These are phyloP conservation scores for Tineola bisselliella DNA, from an alignment of 2,888 invertebrate genomes.

Conservation along the genomic window DNA sequence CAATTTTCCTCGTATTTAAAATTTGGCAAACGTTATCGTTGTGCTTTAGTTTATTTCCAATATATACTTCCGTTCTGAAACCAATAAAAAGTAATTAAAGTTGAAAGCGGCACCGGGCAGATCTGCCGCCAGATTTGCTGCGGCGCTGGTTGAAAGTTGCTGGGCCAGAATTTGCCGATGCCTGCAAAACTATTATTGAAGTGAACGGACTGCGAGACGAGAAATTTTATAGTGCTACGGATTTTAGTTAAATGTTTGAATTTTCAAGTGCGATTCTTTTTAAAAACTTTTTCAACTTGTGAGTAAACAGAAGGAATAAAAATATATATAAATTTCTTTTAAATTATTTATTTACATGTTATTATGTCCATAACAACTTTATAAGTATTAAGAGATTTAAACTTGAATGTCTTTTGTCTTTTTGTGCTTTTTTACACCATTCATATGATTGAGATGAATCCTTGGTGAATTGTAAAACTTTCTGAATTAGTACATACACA, in stretches of 20 bases:
- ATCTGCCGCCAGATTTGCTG: conserved; percentile 32
- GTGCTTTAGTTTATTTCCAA: conserved; percentile 8
- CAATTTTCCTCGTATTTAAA: not conserved
- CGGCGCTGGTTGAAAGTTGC: conserved; percentile 17
- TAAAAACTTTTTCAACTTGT: conserved; percentile 4
- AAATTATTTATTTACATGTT: no score
- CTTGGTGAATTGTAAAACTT: no score
- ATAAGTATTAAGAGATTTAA: no score
- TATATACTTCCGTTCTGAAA: conserved; percentile 24
- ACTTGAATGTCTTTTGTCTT: no score
- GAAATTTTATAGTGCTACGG: conserved; percentile 9
- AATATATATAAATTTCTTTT: no score
- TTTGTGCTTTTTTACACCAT: no score
- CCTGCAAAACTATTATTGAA: conserved; percentile 15
- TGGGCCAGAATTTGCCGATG: conserved; percentile 14
- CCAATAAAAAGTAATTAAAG: conserved; percentile 52
- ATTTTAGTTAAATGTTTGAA: conserved; percentile 13
- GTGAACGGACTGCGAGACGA: conserved; percentile 12
- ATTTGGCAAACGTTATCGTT: not conserved
- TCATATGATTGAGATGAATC: no score
- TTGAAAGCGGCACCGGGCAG: conserved; percentile 22
- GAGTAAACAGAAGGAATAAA: not conserved
- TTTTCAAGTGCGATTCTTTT: conserved; percentile 4
- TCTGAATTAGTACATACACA: no score
- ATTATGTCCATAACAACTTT: no score